These are phyloP conservation scores for Ormyrus thymus DNA, from an alignment of 2,888 invertebrate genomes.

Conservation along the genomic window DNA sequence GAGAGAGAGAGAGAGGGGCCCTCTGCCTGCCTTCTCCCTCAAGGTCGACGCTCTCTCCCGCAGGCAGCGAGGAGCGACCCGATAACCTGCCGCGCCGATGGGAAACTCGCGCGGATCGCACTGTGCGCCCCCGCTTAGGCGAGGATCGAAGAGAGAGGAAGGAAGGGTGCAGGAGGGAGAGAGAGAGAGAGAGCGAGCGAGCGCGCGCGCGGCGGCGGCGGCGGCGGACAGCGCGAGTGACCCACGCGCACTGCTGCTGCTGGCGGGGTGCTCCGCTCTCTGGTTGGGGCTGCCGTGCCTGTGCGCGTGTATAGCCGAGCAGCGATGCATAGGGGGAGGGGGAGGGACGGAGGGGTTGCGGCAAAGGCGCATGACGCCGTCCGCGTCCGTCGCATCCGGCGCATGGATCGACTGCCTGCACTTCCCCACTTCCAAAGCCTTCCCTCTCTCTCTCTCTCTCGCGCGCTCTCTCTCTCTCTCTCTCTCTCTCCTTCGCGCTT, in stretches of 20 bases:
- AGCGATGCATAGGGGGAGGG: conserved; percentile 7
- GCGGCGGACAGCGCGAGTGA: conserved; percentile 24
- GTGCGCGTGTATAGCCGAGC: conserved; percentile 11
- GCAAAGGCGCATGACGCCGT: conserved; percentile 67
- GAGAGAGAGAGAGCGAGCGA: conserved; percentile 14
- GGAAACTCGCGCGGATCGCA: no score
- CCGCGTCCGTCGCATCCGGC: conserved; percentile 63
- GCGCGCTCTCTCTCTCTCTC: neutral
- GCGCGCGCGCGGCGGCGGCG: conserved; percentile 20
- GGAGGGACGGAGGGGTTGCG: conserved; percentile 64
- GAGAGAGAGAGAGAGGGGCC: no score
- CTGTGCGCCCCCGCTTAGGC: no score
- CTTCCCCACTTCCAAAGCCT: conserved; percentile 2
- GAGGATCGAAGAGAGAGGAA: neutral
- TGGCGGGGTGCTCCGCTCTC: conserved; percentile 47
- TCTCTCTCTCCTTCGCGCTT: conserved; percentile 3
- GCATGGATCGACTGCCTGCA: conserved; percentile 69
- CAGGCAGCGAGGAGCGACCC: conserved; percentile 2
- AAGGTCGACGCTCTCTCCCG: neutral
- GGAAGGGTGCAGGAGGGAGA: conserved; percentile 9
- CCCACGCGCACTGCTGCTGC: conserved; percentile 12
- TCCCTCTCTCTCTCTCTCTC: conserved; percentile 6
- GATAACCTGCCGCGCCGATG: neutral
- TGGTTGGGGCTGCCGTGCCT: conserved; percentile 22
- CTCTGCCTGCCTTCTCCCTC: no score